These are phyloP conservation scores for Gulo gulo DNA, from an alignment of 2,113 vertebrate genomes.

Conservation along the genomic window DNA sequence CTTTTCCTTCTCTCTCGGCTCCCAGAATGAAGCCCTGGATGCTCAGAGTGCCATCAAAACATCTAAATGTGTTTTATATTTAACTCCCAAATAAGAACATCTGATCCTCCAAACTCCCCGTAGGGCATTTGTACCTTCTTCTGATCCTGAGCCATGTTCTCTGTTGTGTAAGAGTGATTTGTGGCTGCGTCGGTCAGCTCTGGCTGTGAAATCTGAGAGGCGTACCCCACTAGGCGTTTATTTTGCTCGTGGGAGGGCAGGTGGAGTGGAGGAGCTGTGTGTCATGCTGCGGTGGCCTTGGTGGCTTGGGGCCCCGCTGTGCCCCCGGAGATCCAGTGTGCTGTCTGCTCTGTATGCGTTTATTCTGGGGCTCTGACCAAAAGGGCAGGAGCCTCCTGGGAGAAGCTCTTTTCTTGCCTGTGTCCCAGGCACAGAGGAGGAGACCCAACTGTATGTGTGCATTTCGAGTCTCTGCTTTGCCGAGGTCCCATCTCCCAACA, in stretches of 20 bases:
- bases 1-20: neutral
- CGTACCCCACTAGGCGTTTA: neutral
- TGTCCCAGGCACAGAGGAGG: neutral
- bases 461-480: neutral
- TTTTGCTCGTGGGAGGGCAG: neutral
- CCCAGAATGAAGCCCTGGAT: neutral
- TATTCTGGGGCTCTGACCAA: neutral
- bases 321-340: accelerated
- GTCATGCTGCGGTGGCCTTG: neutral
- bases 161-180: neutral
- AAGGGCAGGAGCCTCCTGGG: neutral
- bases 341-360: neutral
- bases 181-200: neutral
- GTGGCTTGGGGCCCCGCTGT: neutral
- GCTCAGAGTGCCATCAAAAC: neutral
- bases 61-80: slow-evolving; percentile 35
- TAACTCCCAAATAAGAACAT: slow-evolving; percentile 11
- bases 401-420: neutral
- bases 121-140: neutral
- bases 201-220: neutral
- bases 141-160: neutral
- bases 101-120: neutral
- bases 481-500: neutral
- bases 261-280: neutral
- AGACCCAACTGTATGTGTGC: accelerated